Evolutionary conservation across 2,113 vertebrate species (phyloP), one percentile per base, ranked within the genome.

Genomic region (Chionomys nivalis): DNA sequence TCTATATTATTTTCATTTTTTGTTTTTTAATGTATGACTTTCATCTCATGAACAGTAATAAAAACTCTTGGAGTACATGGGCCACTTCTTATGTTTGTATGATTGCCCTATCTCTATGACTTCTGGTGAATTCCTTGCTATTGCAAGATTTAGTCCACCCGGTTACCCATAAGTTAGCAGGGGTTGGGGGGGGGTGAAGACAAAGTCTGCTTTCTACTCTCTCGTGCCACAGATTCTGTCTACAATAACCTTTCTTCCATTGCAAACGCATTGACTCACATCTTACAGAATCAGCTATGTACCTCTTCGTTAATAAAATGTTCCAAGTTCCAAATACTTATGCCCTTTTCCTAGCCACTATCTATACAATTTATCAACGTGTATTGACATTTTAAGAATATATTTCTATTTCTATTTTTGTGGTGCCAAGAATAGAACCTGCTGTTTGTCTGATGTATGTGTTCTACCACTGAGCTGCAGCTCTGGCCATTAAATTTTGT

Each of bases 291-390:
- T 58, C 49, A 73, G n/a, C 49, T 81, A 77, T 93, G 42, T 26
- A 88, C 79, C 31, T 90, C 24, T 91, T 83, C 66, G 90, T 90
- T 85, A 77, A 75, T 88, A 85, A 65, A 96, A 14, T 70, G 12
- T 85, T 96, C 21, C 63, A 65, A 5, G 4, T 79, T 61, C 52
- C 7, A 81, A 94, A n/a, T 58, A 94, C 58, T 91, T 55, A 58
- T 47, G 39, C 8, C 72, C 58, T 72, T 78, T 83, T 90, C 77
- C 68, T 70, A 92, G 44, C 39, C 8, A 94, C 21, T 61, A 73
- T 31, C 23, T 58, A n/a, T 77, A 87, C 31, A 92, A 63, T 83
- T 78, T 90, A 82, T 68, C 44, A 70, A 58, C 58, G 0, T 66
- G 14, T 82, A 61, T 21, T 72, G 6, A 94, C 68, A 23, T 55